Evolutionary conservation across 1,140 invertebrate species (phyloP), one percentile per base, ranked within the genome.

Genomic region (roundworm (Caenorhabditis elegans)): DNA sequence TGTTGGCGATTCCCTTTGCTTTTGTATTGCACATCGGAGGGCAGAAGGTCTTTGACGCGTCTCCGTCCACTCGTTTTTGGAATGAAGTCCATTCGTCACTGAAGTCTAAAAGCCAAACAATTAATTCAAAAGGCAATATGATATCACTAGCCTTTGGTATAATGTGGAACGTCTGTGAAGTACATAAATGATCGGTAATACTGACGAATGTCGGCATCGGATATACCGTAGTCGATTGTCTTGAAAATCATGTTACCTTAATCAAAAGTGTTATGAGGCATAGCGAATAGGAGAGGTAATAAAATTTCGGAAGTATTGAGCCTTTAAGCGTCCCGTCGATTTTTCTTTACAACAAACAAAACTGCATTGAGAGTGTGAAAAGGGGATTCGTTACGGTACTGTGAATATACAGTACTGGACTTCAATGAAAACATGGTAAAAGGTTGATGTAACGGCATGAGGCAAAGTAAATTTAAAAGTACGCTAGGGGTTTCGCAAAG

Each of bases 41-140:
- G 36, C 76, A 77, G 31, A 51, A 77, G 3, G 43, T 19, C 19
- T 31, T 77, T 5, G 13, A 43, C 15, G 46, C 76, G 19, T 77
- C 48, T 1, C 28, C n/a, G 22, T 77, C 46, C 4, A 77, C 48
- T 19, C 48, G 24, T 22, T 48, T 77, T 53, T 49, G 76, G 15
- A 77, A 51, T 4, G 28, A 36, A 1, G 26, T 77, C 76, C 76
- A 77, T 49, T 77, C 76, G 15, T 77, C 48, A 24, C 48, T 77
- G 76, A 77, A 77, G 48, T 77, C 76, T 77, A 49, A 49, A 77
- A 51, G 31, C 34, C 46, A 51, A 48, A 77, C 43, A 31, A 19
- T 31, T 48, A 49, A 36, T 49, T 11, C 8, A 13, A 24, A 22
- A 55, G 19, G 11, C 19, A 55, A 28, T 8, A 77, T 49, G 24